phyloP scores from a whole-genome alignment of 2,888 invertebrate genomes.

The Drosophila atroscutellata region DNA sequence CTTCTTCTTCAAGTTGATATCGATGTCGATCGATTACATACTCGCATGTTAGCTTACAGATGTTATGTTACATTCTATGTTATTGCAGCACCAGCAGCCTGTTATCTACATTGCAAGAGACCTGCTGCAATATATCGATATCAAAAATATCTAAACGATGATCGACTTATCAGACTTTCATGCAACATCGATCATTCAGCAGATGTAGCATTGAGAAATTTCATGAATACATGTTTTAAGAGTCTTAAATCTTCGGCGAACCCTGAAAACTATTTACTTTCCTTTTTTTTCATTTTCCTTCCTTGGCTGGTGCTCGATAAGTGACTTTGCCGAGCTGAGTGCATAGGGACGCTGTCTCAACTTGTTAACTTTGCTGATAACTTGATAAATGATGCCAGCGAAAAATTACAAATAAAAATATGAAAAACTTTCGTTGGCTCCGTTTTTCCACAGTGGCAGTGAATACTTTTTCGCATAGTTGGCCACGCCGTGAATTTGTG shows the following conservation, averaged over 20 bases:
- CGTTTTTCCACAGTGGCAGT: neutral
- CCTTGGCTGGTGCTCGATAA: slow-evolving; percentile 15
- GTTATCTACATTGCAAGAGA: too few species aligned
- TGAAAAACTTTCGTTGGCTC: neutral
- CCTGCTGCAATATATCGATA: too few species aligned
- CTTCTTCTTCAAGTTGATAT: too few species aligned
- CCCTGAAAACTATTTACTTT: neutral
- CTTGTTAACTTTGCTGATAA: slow-evolving; percentile 36
- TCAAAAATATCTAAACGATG: too few species aligned
- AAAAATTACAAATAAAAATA: slow-evolving; percentile 24
- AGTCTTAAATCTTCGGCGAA: neutral
- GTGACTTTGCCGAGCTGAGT: slow-evolving; percentile 34
- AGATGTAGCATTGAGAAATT: neutral
- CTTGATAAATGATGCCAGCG: slow-evolving; percentile 44
- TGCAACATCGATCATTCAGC: neutral
- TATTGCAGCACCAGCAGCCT: too few species aligned
- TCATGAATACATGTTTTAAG: neutral
- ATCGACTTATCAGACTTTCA: too few species aligned
- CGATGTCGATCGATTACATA: too few species aligned
- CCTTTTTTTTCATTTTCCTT: neutral
- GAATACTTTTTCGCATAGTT: slow-evolving; percentile 11
- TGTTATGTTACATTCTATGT: too few species aligned
- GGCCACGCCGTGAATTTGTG: slow-evolving; percentile 14
- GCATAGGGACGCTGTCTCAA: slow-evolving; percentile 34
- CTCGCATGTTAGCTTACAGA: too few species aligned